Evolutionary conservation across 2,797 vertebrate species (phyloP).

Genomic region (Sebastes vulpes): DNA sequence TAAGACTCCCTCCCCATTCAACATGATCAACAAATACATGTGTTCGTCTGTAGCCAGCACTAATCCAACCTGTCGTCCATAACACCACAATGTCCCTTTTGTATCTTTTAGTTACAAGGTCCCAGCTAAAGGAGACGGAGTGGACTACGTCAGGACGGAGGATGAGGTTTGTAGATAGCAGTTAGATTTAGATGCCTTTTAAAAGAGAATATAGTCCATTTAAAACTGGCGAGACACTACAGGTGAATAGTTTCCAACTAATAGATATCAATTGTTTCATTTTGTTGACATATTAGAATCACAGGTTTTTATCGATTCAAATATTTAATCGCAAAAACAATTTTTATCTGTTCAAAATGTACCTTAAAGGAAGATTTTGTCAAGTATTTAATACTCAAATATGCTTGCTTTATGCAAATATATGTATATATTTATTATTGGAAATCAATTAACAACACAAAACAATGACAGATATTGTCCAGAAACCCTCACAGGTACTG

Average conservation of each 20-base stretch:
- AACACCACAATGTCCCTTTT: not conserved
- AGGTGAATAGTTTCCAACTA: not conserved
- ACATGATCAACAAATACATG: not conserved
- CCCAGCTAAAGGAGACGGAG: slow-evolving; percentile 92
- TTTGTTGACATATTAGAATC: not conserved
- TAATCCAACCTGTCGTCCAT: not conserved
- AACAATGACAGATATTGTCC: too few species aligned
- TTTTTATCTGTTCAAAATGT: too few species aligned
- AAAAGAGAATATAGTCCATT: not conserved
- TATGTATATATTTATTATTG: too few species aligned
- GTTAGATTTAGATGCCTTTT: not conserved
- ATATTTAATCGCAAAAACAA: fast-evolving
- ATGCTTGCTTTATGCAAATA: too few species aligned
- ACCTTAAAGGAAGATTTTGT: too few species aligned
- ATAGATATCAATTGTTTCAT: not conserved
- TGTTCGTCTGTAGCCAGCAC: not conserved
- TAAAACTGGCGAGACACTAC: not conserved
- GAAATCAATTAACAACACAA: too few species aligned
- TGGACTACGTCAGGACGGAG: slow-evolving; percentile 96
- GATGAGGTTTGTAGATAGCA: slow-evolving; percentile 89
- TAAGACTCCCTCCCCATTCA: slow-evolving; percentile 67
- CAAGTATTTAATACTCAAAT: too few species aligned
- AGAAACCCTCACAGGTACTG: too few species aligned
- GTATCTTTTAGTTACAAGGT: slow-evolving; percentile 91
- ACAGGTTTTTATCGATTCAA: not conserved